These are phyloP conservation scores for Helostoma temminkii DNA, from an alignment of 2,797 vertebrate genomes.

Conservation along the genomic window DNA sequence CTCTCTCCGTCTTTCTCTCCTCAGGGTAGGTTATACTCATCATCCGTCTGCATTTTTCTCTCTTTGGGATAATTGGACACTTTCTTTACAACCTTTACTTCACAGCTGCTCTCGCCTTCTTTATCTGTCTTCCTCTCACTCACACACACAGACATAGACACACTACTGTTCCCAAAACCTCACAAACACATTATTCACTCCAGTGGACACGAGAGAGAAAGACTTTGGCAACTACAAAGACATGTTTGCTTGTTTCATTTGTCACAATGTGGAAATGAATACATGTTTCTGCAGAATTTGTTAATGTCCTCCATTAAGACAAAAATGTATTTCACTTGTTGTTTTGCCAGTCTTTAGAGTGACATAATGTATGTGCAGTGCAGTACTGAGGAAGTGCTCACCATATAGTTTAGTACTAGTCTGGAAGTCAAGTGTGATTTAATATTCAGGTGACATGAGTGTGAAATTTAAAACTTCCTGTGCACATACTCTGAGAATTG, in stretches of 20 bases:
- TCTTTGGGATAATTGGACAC: conserved; percentile 74
- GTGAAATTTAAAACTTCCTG: too few species aligned
- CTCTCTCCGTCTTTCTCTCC: conserved; percentile 33
- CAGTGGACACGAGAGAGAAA: conserved; percentile 10
- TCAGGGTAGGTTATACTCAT: conserved; percentile 55
- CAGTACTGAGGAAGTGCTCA: too few species aligned
- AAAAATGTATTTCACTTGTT: neutral
- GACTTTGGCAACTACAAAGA: conserved; percentile 7
- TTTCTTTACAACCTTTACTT: conserved; percentile 49
- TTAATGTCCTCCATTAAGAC: neutral
- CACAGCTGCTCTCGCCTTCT: conserved; percentile 21
- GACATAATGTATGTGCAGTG: too few species aligned
- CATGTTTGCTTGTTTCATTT: conserved; percentile 21
- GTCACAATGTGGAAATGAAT: neutral
- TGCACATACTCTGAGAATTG: too few species aligned
- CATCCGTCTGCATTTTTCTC: conserved; percentile 54
- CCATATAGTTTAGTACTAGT: too few species aligned
- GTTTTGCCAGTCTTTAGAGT: too few species aligned
- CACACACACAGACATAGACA: conserved; percentile 29
- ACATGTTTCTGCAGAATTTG: too few species aligned
- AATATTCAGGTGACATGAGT: too few species aligned
- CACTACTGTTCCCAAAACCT: conserved; percentile 25
- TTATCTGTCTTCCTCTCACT: conserved; percentile 22
- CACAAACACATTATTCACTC: conserved; percentile 29
- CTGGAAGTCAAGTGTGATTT: too few species aligned